These are phyloP conservation scores for Coelopa frigida DNA, from an alignment of 1,140 invertebrate genomes.

Conservation along the genomic window DNA sequence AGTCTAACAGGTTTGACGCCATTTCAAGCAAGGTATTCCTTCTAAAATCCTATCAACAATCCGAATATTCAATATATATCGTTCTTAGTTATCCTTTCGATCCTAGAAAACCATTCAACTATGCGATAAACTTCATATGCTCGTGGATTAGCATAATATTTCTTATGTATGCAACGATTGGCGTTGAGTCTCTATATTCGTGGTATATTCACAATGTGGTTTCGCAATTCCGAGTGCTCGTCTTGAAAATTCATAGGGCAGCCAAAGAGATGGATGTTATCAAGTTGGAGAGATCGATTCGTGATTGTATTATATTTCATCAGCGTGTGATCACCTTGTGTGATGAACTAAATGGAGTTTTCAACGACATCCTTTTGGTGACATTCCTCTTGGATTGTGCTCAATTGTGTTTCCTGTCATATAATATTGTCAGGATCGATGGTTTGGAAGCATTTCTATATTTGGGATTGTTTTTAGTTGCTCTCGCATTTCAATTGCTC, in stretches of 20 bases:
- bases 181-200: constrained; percentile 3
- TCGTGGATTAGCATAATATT: not conserved
- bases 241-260: not conserved
- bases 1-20: not conserved
- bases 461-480: constrained; percentile 4
- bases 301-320: constrained; percentile 5
- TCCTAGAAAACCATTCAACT: not conserved
- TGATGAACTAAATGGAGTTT: constrained; percentile 1
- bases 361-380: constrained; percentile 2
- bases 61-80: too few species aligned
- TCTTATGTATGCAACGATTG: not conserved
- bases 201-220: constrained; percentile 6
- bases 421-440: constrained; percentile 4
- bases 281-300: not conserved
- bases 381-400: not conserved
- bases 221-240: constrained; percentile 3
- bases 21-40: too few species aligned
- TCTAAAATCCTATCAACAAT: too few species aligned
- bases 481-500: constrained; percentile 3
- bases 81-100: constrained; percentile 7
- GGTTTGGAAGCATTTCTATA: not conserved
- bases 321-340: not conserved
- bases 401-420: constrained; percentile 6
- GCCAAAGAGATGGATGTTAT: not conserved
- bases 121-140: constrained; percentile 1